Evolutionary conservation across 2,797 vertebrate species (phyloP), one percentile per base, ranked within the genome.

Genomic region (Loriculus beryllinus): DNA sequence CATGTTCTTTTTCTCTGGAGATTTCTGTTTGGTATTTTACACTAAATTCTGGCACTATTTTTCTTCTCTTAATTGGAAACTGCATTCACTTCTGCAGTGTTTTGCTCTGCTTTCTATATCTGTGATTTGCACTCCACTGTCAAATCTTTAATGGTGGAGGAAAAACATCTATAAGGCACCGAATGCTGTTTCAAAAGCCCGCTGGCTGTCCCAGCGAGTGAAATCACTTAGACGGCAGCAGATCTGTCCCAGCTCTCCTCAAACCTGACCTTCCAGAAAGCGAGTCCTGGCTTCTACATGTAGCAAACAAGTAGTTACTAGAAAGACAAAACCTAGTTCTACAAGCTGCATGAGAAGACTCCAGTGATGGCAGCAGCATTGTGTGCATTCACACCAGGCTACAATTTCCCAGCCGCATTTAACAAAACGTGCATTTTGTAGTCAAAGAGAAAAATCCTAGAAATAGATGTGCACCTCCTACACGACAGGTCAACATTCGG

Each of bases 21-120:
- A 89, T 57, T 65, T 82, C 43, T 31, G 43, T 87, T 94, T 67
- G 69, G 84, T 86, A 75, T 90, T 95, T 94, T 79, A 93, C 84
- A 88, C 84, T 86, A 52, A 86, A 51, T 56, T 72, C 88, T 83
- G 86, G 71, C 75, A 62, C 84, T 62, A 74, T 80, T 89, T 87
- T 92, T 79, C 83, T 78, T 82, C 81, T 88, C 47, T 85, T 97
- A 91, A 88, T 95, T 86, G 64, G 83, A 94, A 95, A 82, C 79
- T 72, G 49, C 56, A 82, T 33, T 35, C 82, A 77, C 42, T 90
- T 79, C 64, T 82, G 77, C 82, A 71, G 42, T 29, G 33, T 29
- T 88, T 81, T 62, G 57, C 54, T 80, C 89, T 83, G 69, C 79
- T 84, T 93, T 96, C 92, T 76, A 2, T 79, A 86, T 74, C 59